Percentiles rank a stretch among this genome's conserved stretches.
These are phyloP conservation scores for Mastacembelus armatus DNA, from an alignment of 2,797 vertebrate genomes.

Conservation along the genomic window DNA sequence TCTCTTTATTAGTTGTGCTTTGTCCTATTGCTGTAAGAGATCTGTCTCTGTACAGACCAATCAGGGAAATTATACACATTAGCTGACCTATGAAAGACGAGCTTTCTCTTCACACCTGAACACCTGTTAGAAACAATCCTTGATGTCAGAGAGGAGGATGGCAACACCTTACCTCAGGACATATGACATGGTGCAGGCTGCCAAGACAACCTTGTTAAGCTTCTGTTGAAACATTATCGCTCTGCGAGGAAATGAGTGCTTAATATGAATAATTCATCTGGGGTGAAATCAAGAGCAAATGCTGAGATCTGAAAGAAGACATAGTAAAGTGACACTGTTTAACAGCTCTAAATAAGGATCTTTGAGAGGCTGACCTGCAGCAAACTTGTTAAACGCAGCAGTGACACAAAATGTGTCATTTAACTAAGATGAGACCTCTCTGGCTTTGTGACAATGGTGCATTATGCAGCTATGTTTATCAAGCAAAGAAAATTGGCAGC, in stretches of 20 bases:
- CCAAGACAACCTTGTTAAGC: conserved; percentile 10
- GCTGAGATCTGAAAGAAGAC: not conserved
- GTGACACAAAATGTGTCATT: conserved; percentile 23
- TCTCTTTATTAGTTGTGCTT: too few relatives aligned
- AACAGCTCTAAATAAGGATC: conserved; percentile 5
- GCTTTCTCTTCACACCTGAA: conserved; percentile 66
- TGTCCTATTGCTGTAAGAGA: conserved; percentile 28
- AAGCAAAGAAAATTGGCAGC: conserved; percentile 39
- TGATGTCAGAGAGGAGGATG: conserved; percentile 27
- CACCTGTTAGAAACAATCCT: conserved; percentile 69
- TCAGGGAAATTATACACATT: conserved; percentile 48
- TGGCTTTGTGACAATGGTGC: conserved; percentile 16
- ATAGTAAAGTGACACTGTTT: conserved; percentile 22
- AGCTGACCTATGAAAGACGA: conserved; percentile 54
- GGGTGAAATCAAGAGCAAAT: conserved; percentile 19
- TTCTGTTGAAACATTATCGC: conserved; percentile 39
- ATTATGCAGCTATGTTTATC: conserved; percentile 57
- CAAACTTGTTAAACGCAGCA: not conserved
- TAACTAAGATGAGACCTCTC: not conserved
- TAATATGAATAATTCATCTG: conserved; percentile 59
- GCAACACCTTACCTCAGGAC: conserved; percentile 16
- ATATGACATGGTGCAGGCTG: conserved; percentile 9
- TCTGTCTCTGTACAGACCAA: conserved; percentile 14
- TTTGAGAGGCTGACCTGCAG: not conserved
- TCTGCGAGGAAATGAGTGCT: conserved; percentile 31